These are phyloP conservation scores for Lasioglossum vierecki DNA, from an alignment of 2,888 invertebrate species.

Conservation along the genomic window DNA sequence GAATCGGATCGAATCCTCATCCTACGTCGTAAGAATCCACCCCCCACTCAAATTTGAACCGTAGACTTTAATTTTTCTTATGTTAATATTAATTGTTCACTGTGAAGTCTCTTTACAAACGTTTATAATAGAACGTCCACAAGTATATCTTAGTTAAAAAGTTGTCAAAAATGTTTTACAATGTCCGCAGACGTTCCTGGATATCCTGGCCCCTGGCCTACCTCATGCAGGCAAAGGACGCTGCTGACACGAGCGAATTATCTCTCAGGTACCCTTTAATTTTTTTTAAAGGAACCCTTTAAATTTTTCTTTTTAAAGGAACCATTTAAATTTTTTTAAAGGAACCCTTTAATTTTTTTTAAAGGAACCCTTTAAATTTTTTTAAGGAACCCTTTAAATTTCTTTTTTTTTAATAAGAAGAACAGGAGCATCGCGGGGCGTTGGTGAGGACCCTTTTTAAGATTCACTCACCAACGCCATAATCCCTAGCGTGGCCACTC, in stretches of 20 bases:
- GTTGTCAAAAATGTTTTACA: not conserved
- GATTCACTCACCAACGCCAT: no score
- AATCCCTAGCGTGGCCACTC: no score
- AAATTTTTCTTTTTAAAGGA: no score
- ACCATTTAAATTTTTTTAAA: no score
- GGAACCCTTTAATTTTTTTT: no score
- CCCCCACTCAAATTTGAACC: not conserved
- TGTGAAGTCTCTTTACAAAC: not conserved
- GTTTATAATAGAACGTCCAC: not conserved
- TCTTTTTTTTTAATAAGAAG: no score
- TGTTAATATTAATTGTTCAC: not conserved
- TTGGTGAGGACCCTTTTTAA: no score
- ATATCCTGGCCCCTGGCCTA: constrained; percentile 97
- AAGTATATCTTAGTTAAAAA: not conserved
- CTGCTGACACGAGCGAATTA: constrained; percentile 88
- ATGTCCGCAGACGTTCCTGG: constrained; percentile 90
- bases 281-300: no score
- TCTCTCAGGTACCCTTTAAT: constrained; percentile 94
- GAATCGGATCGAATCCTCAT: constrained; percentile 77
- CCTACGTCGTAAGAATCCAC: constrained; percentile 54
- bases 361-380: no score
- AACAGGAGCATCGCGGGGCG: no score
- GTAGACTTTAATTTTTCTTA: not conserved
- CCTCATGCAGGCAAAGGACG: constrained; percentile 92
- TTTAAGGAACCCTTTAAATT: no score